Evolutionary conservation across 2,113 vertebrate genomes (phyloP).

Genomic region (Pluvialis apricaria): DNA sequence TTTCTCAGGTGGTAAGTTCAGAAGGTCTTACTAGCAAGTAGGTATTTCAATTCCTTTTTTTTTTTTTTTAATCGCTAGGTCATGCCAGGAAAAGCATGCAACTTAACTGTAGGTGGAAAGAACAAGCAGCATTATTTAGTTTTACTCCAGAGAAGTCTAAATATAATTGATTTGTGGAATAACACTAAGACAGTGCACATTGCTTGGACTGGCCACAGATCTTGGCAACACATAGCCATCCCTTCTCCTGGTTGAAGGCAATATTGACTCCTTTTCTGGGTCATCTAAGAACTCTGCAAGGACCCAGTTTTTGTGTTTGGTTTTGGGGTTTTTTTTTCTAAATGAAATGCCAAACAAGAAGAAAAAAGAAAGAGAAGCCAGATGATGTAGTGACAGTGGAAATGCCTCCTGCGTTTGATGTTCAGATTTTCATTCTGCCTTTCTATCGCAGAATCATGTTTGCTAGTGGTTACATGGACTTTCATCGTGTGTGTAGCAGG

Average conservation of each 20-base stretch:
- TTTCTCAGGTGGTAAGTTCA: neutral
- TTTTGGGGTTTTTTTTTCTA: neutral
- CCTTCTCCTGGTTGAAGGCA: neutral
- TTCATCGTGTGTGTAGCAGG: neutral
- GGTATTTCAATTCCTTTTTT: neutral
- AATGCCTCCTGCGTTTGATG: neutral
- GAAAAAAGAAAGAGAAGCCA: neutral
- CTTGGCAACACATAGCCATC: neutral
- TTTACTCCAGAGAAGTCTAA: neutral
- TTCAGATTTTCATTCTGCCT: neutral
- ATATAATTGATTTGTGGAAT: neutral
- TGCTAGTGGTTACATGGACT: neutral
- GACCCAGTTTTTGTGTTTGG: no score
- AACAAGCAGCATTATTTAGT: neutral
- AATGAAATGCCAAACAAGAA: neutral
- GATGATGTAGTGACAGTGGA: neutral
- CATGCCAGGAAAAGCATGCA: neutral
- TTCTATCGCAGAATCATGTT: rapidly evolving
- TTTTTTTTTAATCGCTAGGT: neutral
- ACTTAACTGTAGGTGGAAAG: neutral
- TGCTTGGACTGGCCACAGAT: neutral
- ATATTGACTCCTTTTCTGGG: neutral
- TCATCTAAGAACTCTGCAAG: neutral
- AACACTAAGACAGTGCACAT: neutral
- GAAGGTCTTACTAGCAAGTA: neutral